These are phyloP conservation scores for Mugil cephalus DNA, from an alignment of 2,113 vertebrate genomes.

Conservation along the genomic window DNA sequence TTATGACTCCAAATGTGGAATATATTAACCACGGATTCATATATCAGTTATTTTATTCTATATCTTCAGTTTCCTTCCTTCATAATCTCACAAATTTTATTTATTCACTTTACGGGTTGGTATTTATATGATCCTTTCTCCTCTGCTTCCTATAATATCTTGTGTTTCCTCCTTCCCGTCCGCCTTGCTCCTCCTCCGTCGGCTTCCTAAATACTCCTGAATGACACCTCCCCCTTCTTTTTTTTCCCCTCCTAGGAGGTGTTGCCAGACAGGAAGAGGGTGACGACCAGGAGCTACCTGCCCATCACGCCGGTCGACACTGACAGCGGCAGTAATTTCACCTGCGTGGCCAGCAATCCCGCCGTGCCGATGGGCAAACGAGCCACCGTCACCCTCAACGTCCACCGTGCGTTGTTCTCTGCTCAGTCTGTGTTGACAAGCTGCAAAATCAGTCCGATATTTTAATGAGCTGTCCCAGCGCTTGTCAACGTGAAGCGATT, in stretches of 20 bases:
- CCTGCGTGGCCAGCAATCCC: constrained; percentile 90
- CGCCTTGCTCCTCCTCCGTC: not conserved
- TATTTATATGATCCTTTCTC: constrained; percentile 21
- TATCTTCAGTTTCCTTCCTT: not conserved
- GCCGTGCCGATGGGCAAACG: constrained; percentile 90
- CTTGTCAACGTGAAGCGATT: constrained; percentile 1
- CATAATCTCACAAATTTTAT: not conserved
- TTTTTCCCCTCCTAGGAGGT: constrained; percentile 83
- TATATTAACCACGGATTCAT: not conserved
- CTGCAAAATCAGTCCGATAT: not conserved
- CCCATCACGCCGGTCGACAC: constrained; percentile 89
- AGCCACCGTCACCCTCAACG: constrained; percentile 89
- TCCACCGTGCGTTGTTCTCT: constrained; percentile 89
- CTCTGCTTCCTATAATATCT: not conserved
- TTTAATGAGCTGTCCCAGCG: not conserved
- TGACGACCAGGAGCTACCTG: constrained; percentile 91
- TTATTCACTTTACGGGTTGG: not conserved
- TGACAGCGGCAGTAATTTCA: constrained; percentile 90
- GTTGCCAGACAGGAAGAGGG: constrained; percentile 90
- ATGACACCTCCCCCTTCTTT: not conserved
- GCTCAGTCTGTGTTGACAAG: not conserved
- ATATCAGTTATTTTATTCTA: not conserved
- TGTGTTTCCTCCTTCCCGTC: constrained; percentile 18
- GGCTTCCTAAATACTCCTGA: not conserved
- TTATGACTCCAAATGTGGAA: not conserved